A percentile compares a stretch with the other conserved stretches of the same genome.
Conservation (phyloP, 1,140 invertebrate species). For the Caenorhabditis briggsae region DNA sequence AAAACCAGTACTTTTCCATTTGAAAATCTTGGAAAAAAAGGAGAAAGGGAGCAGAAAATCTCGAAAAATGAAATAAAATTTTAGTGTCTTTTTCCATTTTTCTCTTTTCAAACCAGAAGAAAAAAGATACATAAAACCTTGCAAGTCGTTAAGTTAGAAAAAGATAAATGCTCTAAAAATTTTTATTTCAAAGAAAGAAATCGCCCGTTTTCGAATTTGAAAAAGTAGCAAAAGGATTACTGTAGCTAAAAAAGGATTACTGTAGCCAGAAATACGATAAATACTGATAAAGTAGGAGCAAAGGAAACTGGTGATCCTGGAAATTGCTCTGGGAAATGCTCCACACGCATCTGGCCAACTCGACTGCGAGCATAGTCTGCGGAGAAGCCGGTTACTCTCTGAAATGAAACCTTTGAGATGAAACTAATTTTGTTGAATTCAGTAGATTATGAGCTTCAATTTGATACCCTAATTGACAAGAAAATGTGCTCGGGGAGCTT, state of each 20-base stretch:
- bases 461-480: not conserved
- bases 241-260: not conserved
- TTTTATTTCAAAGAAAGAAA: not conserved
- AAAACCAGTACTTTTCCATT: not conserved
- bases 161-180: not conserved
- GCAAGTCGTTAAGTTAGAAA: not conserved
- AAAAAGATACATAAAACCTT: constrained; percentile 18
- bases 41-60: not conserved
- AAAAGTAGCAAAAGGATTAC: not conserved
- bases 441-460: no score
- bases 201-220: not conserved
- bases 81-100: not conserved
- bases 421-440: no score
- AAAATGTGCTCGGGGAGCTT: not conserved
- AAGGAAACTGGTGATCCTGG: not conserved
- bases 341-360: constrained; percentile 46
- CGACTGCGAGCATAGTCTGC: constrained; percentile 30
- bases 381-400: constrained; percentile 45
- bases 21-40: not conserved
- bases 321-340: constrained; percentile 40
- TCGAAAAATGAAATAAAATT: constrained; percentile 46
- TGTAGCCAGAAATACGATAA: not conserved
- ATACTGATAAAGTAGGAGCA: not conserved
- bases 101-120: not conserved
- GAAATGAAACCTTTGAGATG: not conserved